Evolutionary conservation across 2,888 invertebrate species (phyloP).

Genomic region (Scaptomyza flava): DNA sequence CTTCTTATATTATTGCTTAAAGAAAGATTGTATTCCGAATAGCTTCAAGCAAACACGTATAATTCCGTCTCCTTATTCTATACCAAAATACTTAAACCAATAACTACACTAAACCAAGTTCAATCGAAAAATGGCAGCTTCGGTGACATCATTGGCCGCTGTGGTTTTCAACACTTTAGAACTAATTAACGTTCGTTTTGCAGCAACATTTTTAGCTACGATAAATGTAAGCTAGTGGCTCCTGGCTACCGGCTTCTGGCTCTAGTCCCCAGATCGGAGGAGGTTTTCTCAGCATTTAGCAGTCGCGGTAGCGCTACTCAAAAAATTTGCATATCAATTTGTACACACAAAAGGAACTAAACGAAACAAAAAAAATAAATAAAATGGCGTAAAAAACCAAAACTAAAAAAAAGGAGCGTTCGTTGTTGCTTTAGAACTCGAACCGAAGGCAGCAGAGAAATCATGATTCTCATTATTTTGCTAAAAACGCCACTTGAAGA

Average conservation of each 20-base stretch:
- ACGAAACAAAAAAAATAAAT: slow-evolving; percentile 26
- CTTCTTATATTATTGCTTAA: no score
- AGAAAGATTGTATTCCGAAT: no score
- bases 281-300: slow-evolving; percentile 34
- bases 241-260: background rate
- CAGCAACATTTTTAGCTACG: slow-evolving; percentile 41
- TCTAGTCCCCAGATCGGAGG: slow-evolving; percentile 23
- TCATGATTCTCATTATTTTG: slow-evolving; percentile 82
- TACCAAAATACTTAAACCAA: background rate
- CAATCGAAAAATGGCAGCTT: slow-evolving; percentile 2
- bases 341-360: slow-evolving; percentile 57
- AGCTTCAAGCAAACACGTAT: no score
- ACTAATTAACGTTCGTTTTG: slow-evolving; percentile 68
- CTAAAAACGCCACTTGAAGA: slow-evolving; percentile 64
- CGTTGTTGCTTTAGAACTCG: slow-evolving; percentile 37
- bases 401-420: slow-evolving; percentile 52
- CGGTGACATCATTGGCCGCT: slow-evolving; percentile 23
- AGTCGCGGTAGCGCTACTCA: slow-evolving; percentile 47
- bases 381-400: slow-evolving; percentile 73
- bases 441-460: slow-evolving; percentile 67
- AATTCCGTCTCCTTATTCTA: background rate
- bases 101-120: slow-evolving; percentile 8
- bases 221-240: slow-evolving; percentile 31
- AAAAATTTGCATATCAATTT: slow-evolving; percentile 81
- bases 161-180: slow-evolving; percentile 60